Evolutionary conservation across 2,888 invertebrate species (phyloP).

Genomic region (Clusia tigrina): DNA sequence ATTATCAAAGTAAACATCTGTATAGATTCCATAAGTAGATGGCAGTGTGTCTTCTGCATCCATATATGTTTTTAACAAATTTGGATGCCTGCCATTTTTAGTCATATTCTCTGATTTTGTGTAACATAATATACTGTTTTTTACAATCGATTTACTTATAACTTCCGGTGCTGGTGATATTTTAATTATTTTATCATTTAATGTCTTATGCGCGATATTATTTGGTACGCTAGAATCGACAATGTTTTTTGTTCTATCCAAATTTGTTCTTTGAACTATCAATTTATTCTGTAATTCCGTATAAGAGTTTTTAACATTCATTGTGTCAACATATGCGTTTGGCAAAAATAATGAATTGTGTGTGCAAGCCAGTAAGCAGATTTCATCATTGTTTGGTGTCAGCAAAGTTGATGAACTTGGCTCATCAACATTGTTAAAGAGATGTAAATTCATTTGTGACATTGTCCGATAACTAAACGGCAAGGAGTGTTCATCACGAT

Average conservation of each 20-base stretch:
- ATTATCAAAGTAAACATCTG: neutral
- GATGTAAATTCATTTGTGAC: constrained; percentile 76
- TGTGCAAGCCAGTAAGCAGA: neutral
- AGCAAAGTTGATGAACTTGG: neutral
- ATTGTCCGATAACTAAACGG: constrained; percentile 87
- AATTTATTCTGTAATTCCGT: no score
- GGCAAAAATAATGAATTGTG: neutral
- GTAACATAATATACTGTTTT: no score
- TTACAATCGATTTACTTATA: no score
- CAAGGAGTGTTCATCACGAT: constrained; percentile 83
- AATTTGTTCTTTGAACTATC: no score
- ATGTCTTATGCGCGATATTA: no score
- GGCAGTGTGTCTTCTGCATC: neutral
- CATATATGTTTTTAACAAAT: neutral
- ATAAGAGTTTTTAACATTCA: no score
- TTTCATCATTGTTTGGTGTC: neutral
- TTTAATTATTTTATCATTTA: no score
- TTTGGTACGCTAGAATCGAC: no score
- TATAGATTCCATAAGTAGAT: neutral
- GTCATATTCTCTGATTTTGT: neutral
- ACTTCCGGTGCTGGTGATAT: no score
- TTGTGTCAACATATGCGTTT: no score
- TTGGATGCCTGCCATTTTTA: neutral
- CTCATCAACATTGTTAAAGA: neutral
- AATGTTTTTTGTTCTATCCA: neutral